phyloP scores from a whole-genome alignment of 2,888 invertebrate genomes.

The Psylliodes chrysocephalus region DNA sequence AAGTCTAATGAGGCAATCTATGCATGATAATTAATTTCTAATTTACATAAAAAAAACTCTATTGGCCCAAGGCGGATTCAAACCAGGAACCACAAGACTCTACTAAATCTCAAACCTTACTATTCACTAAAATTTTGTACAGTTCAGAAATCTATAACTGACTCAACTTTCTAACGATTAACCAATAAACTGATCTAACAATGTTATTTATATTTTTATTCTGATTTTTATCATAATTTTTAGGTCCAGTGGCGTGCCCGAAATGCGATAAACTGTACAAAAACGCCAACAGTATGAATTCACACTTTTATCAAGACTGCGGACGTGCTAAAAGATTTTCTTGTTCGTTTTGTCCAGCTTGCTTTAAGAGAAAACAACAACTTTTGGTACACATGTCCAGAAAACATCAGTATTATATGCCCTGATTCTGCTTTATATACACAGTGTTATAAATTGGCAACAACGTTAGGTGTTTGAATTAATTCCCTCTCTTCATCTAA shows the following conservation, averaged over 20 bases:
- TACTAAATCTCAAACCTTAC: too few species aligned
- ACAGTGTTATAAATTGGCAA: not conserved
- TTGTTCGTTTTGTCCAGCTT: conserved; percentile 26
- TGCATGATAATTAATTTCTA: too few species aligned
- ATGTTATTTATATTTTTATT: conserved; percentile 9
- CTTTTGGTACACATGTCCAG: conserved; percentile 37
- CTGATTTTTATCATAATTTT: conserved; percentile 7
- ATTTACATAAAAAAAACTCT: too few species aligned
- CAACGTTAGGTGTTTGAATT: too few species aligned
- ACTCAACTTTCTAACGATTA: too few species aligned
- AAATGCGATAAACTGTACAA: conserved; percentile 48
- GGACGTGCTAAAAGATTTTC: conserved; percentile 21
- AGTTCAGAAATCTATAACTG: too few species aligned
- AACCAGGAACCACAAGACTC: too few species aligned
- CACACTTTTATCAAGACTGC: conserved; percentile 44
- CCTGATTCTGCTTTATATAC: not conserved
- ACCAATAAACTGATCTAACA: too few species aligned
- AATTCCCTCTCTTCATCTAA: too few species aligned
- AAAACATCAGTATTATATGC: conserved; percentile 26
- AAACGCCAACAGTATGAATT: conserved; percentile 45
- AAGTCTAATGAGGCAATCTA: too few species aligned
- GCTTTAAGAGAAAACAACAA: conserved; percentile 33
- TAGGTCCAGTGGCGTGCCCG: conserved; percentile 41
- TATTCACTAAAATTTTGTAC: too few species aligned
- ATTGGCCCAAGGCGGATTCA: too few species aligned